Evolutionary conservation across 1,140 invertebrate species (phyloP).

Genomic region (Ridgeia piscesae): DNA sequence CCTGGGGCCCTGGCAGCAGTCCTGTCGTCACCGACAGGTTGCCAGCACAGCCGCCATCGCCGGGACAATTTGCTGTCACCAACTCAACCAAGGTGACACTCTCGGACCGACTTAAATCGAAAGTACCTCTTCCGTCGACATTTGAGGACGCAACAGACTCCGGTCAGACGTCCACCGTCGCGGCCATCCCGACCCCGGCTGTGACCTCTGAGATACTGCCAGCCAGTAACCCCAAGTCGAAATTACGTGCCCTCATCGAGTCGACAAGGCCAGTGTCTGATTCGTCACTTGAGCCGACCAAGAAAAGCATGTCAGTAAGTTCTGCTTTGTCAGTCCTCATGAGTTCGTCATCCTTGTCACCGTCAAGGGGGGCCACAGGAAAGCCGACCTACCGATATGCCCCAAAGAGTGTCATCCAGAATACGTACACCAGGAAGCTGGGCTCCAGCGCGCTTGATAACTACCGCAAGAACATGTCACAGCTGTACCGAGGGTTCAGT

Average conservation of each 20-base stretch:
- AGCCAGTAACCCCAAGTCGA: background rate
- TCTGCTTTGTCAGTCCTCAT: slow-evolving; percentile 26
- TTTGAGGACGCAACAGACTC: background rate
- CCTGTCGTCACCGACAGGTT: background rate
- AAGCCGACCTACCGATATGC: slow-evolving; percentile 45
- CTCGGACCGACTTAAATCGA: background rate
- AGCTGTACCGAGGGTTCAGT: slow-evolving; percentile 22
- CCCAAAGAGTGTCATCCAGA: slow-evolving; percentile 54
- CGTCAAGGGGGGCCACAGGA: background rate
- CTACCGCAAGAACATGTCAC: slow-evolving; percentile 30
- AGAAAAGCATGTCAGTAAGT: slow-evolving; percentile 19
- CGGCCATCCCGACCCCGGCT: background rate
- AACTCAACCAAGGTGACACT: slow-evolving; percentile 23
- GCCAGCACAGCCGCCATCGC: slow-evolving; percentile 5
- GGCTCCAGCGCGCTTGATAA: slow-evolving; percentile 26
- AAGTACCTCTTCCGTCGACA: background rate
- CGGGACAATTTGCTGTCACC: slow-evolving; percentile 30
- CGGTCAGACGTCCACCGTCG: background rate
- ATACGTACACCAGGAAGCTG: slow-evolving; percentile 51
- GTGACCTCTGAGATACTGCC: background rate
- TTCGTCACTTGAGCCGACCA: background rate
- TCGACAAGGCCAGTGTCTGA: background rate
- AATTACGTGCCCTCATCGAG: background rate
- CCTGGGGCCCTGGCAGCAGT: background rate
- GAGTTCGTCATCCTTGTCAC: background rate